Conservation (phyloP, 2,888 invertebrate species). For the Lithosia quadra region DNA sequence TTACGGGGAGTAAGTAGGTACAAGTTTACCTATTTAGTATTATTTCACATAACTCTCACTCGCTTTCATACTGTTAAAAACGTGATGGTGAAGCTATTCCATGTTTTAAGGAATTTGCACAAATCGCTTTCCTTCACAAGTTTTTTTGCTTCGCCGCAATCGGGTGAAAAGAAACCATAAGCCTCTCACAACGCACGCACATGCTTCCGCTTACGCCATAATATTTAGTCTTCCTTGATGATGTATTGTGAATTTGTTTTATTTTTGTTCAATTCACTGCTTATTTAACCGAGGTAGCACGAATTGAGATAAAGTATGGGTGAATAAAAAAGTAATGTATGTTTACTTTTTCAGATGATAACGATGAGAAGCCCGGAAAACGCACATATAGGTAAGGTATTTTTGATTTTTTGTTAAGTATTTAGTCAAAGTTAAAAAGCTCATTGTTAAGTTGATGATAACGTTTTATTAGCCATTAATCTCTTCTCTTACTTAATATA, state of each 20-base stretch:
- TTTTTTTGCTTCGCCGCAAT: not conserved
- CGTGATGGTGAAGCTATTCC: not conserved
- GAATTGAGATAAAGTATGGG: not conserved
- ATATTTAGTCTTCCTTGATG: not conserved
- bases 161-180: not conserved
- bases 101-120: not conserved
- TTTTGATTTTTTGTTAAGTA: not conserved
- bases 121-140: not conserved
- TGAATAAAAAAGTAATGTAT: not conserved
- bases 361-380: slow-evolving; percentile 26
- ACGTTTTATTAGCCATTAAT: too few relatives aligned
- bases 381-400: slow-evolving; percentile 34
- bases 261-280: slow-evolving; percentile 10
- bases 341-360: slow-evolving; percentile 45
- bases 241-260: not conserved
- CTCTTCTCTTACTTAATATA: too few relatives aligned
- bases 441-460: too few relatives aligned
- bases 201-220: slow-evolving; percentile 6
- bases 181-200: not conserved
- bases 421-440: too few relatives aligned
- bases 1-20: too few relatives aligned
- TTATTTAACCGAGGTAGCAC: not conserved
- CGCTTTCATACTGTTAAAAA: too few relatives aligned
- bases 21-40: too few relatives aligned
- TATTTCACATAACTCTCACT: too few relatives aligned